Percentiles rank a stretch among this genome's conserved stretches.
phyloP scores from a whole-genome alignment of 2,888 invertebrate species.

The Drosophila suboccidentalis region DNA sequence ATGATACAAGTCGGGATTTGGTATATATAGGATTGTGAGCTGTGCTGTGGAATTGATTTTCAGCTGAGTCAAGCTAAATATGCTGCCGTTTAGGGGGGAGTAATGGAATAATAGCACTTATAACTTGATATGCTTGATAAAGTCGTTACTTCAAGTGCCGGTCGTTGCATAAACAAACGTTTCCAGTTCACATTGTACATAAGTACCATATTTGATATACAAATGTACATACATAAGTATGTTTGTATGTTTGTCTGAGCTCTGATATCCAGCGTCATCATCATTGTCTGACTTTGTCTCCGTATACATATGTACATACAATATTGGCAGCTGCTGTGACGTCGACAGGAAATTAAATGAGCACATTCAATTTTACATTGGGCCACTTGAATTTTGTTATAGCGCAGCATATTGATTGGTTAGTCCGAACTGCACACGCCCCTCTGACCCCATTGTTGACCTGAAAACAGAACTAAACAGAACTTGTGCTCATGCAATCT shows the following conservation, averaged over 20 bases:
- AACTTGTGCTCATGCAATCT: background rate
- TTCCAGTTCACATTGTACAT: conserved; percentile 10
- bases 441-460: conserved; percentile 8
- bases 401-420: conserved; percentile 35
- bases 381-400: conserved; percentile 48
- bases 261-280: background rate
- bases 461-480: conserved; percentile 3
- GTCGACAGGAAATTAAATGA: conserved; percentile 56
- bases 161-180: conserved; percentile 35
- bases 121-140: conserved; percentile 16
- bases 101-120: conserved; percentile 6
- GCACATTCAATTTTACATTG: conserved; percentile 44
- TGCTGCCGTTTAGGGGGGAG: background rate
- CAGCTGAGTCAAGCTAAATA: conserved; percentile 33
- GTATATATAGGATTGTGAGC: background rate
- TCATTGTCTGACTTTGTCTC: conserved; percentile 8
- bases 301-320: background rate
- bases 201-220: background rate
- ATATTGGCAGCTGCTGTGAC: conserved; percentile 42
- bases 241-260: background rate
- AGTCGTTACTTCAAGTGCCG: conserved; percentile 25
- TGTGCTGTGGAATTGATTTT: conserved; percentile 1
- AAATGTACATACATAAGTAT: background rate
- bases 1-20: background rate
- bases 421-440: conserved; percentile 10